Percentiles rank a stretch among this genome's conserved stretches.
Evolutionary conservation across 2,797 vertebrate genomes (phyloP).

Genomic region (Pagetopsis macropterus): DNA sequence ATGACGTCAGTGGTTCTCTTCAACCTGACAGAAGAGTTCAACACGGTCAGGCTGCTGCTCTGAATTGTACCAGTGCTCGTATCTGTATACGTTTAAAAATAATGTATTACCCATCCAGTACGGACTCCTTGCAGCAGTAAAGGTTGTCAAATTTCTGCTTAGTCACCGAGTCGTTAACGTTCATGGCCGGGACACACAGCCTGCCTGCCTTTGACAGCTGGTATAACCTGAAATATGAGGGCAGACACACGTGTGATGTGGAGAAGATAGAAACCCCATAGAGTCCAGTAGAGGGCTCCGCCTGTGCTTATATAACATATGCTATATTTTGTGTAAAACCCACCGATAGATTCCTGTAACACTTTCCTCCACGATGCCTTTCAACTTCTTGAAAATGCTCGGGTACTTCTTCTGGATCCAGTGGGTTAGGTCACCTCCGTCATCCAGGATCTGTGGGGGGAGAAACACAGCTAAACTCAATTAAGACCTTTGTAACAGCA

Average conservation of each 20-base stretch:
- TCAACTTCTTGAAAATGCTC: conserved; percentile 91
- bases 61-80: not conserved
- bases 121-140: conserved; percentile 94
- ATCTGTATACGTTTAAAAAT: conserved; percentile 2
- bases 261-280: not conserved
- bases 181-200: conserved; percentile 92
- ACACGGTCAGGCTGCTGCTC: conserved; percentile 13
- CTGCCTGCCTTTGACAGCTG: conserved; percentile 91
- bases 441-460: conserved; percentile 89
- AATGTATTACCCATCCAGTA: conserved; percentile 89
- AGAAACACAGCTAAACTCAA: not conserved
- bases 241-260: not conserved
- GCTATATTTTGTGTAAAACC: conserved; percentile 10
- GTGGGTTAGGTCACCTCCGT: conserved; percentile 95
- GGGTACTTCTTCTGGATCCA: conserved; percentile 95
- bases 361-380: conserved; percentile 95
- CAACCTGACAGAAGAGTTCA: conserved; percentile 76
- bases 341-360: conserved; percentile 94
- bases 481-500: not conserved
- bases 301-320: no score
- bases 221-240: conserved; percentile 84
- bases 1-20: conserved; percentile 93
- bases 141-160: conserved; percentile 97
- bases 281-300: no score
- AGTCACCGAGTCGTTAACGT: conserved; percentile 93